These are phyloP conservation scores for Semotilus atromaculatus DNA, from an alignment of 2,797 vertebrate genomes.

Conservation along the genomic window DNA sequence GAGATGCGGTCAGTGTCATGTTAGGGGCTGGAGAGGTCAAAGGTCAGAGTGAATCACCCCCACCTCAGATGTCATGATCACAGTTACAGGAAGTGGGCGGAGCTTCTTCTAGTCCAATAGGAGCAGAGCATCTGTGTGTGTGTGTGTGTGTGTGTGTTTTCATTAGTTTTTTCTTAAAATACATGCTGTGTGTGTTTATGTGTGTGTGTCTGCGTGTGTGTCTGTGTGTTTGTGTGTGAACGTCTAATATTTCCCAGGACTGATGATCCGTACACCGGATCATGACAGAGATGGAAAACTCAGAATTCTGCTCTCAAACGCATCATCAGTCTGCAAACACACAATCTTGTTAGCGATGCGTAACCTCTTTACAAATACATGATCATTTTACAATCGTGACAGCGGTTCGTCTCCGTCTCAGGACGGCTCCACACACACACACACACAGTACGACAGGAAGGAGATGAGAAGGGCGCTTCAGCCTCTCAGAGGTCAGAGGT, in stretches of 20 bases:
- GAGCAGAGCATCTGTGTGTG: not conserved
- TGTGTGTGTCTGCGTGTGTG: not conserved
- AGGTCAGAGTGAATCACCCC: constrained; percentile 51
- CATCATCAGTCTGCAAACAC: constrained; percentile 30
- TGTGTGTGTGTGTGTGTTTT: too few relatives aligned
- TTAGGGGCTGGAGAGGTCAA: constrained; percentile 15
- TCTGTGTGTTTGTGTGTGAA: too few relatives aligned
- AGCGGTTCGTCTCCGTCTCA: not conserved
- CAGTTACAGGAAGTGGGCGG: constrained; percentile 44
- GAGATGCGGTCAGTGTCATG: not conserved
- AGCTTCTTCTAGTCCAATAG: constrained; percentile 32
- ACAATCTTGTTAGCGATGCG: constrained; percentile 12
- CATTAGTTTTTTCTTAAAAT: not conserved
- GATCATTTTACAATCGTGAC: constrained; percentile 31
- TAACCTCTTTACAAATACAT: constrained; percentile 43
- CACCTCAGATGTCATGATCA: constrained; percentile 50
- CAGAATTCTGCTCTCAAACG: constrained; percentile 2
- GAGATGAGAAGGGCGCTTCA: constrained; percentile 9
- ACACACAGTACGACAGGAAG: not conserved
- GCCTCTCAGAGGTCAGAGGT: constrained; percentile 51
- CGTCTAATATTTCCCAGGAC: constrained; percentile 8
- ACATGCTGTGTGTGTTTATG: not conserved
- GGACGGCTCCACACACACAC: too few relatives aligned
- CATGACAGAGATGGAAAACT: constrained; percentile 43
- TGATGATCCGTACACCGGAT: not conserved